Evolutionary conservation across 2,797 vertebrate species (phyloP).

Genomic region (Peromyscus eremicus): DNA sequence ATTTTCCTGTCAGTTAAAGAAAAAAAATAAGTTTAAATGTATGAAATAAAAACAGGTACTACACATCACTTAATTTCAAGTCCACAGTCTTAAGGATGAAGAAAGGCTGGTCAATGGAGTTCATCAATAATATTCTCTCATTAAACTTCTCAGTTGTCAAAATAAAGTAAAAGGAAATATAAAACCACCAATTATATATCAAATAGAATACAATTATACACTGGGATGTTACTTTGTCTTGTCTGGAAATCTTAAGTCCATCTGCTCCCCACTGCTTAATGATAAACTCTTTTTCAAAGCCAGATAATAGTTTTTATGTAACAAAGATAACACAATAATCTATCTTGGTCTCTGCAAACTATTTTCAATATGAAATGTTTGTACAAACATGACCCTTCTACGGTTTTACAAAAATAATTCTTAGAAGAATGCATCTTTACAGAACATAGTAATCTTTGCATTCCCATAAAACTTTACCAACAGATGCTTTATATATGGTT

Average conservation of each 20-base stretch:
- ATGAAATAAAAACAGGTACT: neutral
- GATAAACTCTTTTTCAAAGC: slow-evolving; percentile 54
- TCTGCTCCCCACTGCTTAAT: slow-evolving; percentile 33
- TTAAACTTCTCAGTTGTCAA: slow-evolving; percentile 62
- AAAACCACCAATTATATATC: slow-evolving; percentile 63
- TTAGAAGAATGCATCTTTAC: slow-evolving; percentile 60
- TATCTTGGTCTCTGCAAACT: slow-evolving; percentile 65
- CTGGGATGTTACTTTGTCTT: neutral
- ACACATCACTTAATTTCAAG: neutral
- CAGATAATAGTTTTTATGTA: slow-evolving; percentile 58
- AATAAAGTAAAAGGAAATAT: slow-evolving; percentile 54
- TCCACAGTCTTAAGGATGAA: neutral
- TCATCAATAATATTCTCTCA: slow-evolving; percentile 45
- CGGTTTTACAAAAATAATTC: slow-evolving; percentile 75
- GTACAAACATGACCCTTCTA: slow-evolving; percentile 75
- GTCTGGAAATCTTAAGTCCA: slow-evolving; percentile 2
- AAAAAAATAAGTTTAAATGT: neutral
- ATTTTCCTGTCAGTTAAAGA: slow-evolving; percentile 19
- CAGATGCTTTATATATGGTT: slow-evolving; percentile 61
- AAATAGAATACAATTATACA: slow-evolving; percentile 22
- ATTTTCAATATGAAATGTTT: slow-evolving; percentile 68
- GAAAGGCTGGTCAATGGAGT: neutral
- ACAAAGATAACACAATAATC: slow-evolving; percentile 46
- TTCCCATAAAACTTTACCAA: neutral
- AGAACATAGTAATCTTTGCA: slow-evolving; percentile 65